These are phyloP conservation scores for Unio delphinus DNA, from an alignment of 2,888 invertebrate genomes.

Conservation along the genomic window DNA sequence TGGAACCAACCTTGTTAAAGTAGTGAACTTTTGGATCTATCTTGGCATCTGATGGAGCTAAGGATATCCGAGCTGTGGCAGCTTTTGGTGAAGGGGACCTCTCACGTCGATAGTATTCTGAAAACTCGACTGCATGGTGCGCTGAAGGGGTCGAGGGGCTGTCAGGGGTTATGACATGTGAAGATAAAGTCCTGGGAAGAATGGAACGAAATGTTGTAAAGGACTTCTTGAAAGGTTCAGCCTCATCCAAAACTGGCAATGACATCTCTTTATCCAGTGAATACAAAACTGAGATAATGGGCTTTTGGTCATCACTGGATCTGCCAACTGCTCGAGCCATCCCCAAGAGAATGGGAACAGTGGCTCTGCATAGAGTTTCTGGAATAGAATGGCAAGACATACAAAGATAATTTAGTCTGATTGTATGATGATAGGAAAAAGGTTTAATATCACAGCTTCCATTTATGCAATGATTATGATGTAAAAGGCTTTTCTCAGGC, in stretches of 20 bases:
- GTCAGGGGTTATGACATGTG: slow-evolving; percentile 52
- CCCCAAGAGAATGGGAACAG: slow-evolving; percentile 90
- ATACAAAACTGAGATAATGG: slow-evolving; percentile 79
- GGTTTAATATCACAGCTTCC: no score
- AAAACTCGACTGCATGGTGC: slow-evolving; percentile 19
- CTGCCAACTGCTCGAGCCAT: slow-evolving; percentile 92
- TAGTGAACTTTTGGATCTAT: slow-evolving; percentile 86
- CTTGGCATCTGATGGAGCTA: slow-evolving; percentile 24
- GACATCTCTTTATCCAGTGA: slow-evolving; percentile 26
- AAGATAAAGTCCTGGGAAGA: slow-evolving; percentile 90
- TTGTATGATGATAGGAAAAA: no score
- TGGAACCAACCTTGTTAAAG: slow-evolving; percentile 92
- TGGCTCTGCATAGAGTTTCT: slow-evolving; percentile 87
- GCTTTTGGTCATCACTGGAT: slow-evolving; percentile 81
- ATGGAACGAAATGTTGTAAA: slow-evolving; percentile 81
- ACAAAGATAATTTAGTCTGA: background rate
- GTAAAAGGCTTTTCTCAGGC: no score
- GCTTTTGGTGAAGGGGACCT: slow-evolving; percentile 46
- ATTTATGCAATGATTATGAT: no score
- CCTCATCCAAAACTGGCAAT: slow-evolving; percentile 4
- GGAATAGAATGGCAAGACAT: slow-evolving; percentile 28
- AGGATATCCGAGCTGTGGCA: slow-evolving; percentile 8
- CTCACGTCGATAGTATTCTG: slow-evolving; percentile 25
- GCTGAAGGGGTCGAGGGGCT: slow-evolving; percentile 40
- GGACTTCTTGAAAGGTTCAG: slow-evolving; percentile 68